Conservation (phyloP, 2,888 invertebrate genomes). For the Nomada flava region DNA sequence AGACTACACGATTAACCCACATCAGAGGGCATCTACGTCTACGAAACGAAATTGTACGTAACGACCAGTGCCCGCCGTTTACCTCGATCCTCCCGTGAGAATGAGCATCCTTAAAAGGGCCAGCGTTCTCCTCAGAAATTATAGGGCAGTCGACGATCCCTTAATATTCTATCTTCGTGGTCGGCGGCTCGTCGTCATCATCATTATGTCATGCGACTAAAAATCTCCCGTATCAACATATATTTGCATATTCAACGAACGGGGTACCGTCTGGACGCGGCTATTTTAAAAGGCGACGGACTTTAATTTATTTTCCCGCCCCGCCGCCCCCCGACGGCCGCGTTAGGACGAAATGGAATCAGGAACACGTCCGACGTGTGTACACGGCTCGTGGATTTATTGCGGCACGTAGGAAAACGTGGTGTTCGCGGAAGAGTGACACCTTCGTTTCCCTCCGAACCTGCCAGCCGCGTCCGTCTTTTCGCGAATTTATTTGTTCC, state of each 20-base stretch:
- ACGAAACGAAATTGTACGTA: conserved; percentile 60
- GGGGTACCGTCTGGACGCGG: not conserved
- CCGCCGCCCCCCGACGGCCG: conserved; percentile 22
- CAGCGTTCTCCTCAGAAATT: conserved; percentile 62
- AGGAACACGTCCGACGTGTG: conserved; percentile 66
- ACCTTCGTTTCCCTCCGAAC: conserved; percentile 63
- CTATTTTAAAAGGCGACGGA: conserved; percentile 63
- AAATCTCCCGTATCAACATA: conserved; percentile 72
- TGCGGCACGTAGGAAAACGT: conserved; percentile 61
- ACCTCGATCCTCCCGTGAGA: conserved; percentile 64
- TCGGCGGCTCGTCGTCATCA: conserved; percentile 59
- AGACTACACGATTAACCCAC: conserved; percentile 39
- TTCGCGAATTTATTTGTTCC: conserved; percentile 66
- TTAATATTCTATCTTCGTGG: conserved; percentile 73
- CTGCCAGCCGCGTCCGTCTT: conserved; percentile 67
- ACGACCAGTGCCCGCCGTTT: conserved; percentile 55
- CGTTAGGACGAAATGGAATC: conserved; percentile 58
- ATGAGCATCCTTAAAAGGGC: conserved; percentile 52
- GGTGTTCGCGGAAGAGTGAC: conserved; percentile 56
- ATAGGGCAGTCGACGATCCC: conserved; percentile 59
- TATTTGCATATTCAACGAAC: conserved; percentile 66
- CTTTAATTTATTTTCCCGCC: conserved; percentile 71
- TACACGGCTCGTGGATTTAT: conserved; percentile 64
- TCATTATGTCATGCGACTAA: conserved; percentile 71
- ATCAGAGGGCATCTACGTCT: conserved; percentile 44